These are phyloP conservation scores for Sesamia nonagrioides DNA, from an alignment of 1,140 invertebrate genomes.

Conservation along the genomic window DNA sequence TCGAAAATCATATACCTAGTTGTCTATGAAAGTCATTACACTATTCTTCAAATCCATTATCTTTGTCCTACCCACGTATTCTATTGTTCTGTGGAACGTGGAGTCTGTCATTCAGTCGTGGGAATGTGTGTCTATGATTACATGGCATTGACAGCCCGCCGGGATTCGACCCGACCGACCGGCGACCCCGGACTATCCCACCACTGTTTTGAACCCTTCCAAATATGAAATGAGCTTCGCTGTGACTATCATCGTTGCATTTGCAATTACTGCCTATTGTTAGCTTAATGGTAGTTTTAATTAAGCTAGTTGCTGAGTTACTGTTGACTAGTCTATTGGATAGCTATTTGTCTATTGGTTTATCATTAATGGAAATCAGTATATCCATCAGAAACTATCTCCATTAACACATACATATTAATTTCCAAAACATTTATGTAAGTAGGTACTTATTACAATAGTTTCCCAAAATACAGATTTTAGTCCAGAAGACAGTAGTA, in stretches of 20 bases:
- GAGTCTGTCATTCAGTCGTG: constrained; percentile 46
- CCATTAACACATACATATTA: background rate
- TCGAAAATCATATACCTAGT: background rate
- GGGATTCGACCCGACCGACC: constrained; percentile 31
- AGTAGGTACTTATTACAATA: no score
- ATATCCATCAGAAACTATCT: background rate
- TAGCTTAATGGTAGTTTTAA: constrained; percentile 35
- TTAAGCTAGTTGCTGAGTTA: constrained; percentile 23
- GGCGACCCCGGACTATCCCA: constrained; percentile 36
- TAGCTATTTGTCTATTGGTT: background rate
- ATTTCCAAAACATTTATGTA: no score
- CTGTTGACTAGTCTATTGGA: background rate
- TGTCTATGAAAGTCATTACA: constrained; percentile 25
- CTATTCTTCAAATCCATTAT: constrained; percentile 38
- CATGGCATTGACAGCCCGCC: constrained; percentile 33
- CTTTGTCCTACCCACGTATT: constrained; percentile 16
- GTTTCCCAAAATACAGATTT: no score
- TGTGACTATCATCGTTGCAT: constrained; percentile 36
- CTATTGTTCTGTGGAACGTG: constrained; percentile 38
- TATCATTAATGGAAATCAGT: background rate
- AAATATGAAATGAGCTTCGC: constrained; percentile 44
- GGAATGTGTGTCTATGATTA: constrained; percentile 46
- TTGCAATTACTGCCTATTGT: constrained; percentile 44
- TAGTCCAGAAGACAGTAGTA: no score
- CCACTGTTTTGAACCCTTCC: constrained; percentile 39